Base-by-base conservation (phyloP, 2,888 invertebrate species). In the Brenthis daphne region DNA sequence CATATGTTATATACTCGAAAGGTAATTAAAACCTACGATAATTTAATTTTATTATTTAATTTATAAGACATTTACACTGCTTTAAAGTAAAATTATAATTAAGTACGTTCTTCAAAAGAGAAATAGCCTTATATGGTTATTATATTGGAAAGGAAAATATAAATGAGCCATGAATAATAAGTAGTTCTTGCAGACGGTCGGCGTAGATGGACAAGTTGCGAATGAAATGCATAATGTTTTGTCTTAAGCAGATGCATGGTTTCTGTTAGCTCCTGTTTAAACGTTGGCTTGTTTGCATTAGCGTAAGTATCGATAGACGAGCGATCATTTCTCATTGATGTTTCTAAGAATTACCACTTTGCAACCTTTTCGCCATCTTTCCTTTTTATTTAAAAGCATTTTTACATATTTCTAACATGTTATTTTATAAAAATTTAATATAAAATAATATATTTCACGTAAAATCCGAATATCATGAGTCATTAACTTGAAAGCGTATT, bases 81-180 rank as follows among this genome's bases (percentile, higher is more conserved):
- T 53, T 63, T 51, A 51, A 14, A 43, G 37, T 20, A 43, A 53
- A 61, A 61, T 53, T 51, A 37, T 37, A 61, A 61, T 51, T 50
- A 48, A 60, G 33, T 6, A 13, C 29, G 33, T 33, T 37, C 1
- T 33, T 33, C 12, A 53, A 51, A 53, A 24, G 16, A 64, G 55
- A 29, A 24, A 43, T 55, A n/a, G 55, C 54, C 55, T 64, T 55
- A 55, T 64, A 64, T 29, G 55, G 54, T 55, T 37, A 55, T 55
- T 53, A 53, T 43, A 70, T 50, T 61, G 57, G 12, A 13, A 20
- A 33, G 14, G 48, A 43, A 37, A 51, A 48, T 57, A 57, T 67
- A 16, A 58, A 66, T 73, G 71, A 69, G 71, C 71, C 69, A 71
- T 71, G 69, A 76, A 74, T 73, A 72, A 70, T 65, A 67, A 70